phyloP scores from a whole-genome alignment of 2,888 invertebrate genomes.

The Watsonalla cultraria region DNA sequence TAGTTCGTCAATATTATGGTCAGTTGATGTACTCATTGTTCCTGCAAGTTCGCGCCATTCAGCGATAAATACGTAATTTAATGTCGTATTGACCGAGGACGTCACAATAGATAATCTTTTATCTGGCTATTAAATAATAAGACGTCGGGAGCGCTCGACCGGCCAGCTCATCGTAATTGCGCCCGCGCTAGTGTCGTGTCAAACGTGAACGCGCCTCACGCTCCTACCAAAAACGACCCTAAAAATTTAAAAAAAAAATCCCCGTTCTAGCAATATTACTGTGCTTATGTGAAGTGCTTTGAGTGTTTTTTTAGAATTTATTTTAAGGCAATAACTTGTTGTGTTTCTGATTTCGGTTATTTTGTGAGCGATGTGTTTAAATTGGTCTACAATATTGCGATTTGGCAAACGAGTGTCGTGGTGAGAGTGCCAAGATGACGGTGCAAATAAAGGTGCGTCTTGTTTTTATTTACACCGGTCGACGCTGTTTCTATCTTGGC shows the following conservation, averaged over 20 bases:
- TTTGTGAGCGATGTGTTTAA: slow-evolving; percentile 36
- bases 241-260: neutral
- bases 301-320: slow-evolving; percentile 10
- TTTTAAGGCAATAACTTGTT: slow-evolving; percentile 14
- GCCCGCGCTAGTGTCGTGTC: slow-evolving; percentile 35
- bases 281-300: neutral
- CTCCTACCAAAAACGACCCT: slow-evolving; percentile 5
- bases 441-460: slow-evolving; percentile 37
- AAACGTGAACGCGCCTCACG: slow-evolving; percentile 15
- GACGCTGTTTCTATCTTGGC: slow-evolving; percentile 8
- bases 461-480: slow-evolving; percentile 43
- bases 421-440: slow-evolving; percentile 57
- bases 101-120: slow-evolving; percentile 73
- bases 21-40: slow-evolving; percentile 19
- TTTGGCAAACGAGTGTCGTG: slow-evolving; percentile 41
- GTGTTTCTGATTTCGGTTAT: slow-evolving; percentile 11
- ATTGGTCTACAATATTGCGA: slow-evolving; percentile 31
- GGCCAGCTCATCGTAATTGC: slow-evolving; percentile 33
- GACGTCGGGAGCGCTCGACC: slow-evolving; percentile 36
- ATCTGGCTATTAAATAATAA: slow-evolving; percentile 74
- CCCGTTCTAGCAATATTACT: neutral
- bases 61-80: slow-evolving; percentile 54
- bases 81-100: slow-evolving; percentile 63
- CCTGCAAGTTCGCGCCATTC: slow-evolving; percentile 27
- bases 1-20: no score